Evolutionary conservation across 2,797 vertebrate genomes (phyloP).

Genomic region (Rhynchonycteris naso): DNA sequence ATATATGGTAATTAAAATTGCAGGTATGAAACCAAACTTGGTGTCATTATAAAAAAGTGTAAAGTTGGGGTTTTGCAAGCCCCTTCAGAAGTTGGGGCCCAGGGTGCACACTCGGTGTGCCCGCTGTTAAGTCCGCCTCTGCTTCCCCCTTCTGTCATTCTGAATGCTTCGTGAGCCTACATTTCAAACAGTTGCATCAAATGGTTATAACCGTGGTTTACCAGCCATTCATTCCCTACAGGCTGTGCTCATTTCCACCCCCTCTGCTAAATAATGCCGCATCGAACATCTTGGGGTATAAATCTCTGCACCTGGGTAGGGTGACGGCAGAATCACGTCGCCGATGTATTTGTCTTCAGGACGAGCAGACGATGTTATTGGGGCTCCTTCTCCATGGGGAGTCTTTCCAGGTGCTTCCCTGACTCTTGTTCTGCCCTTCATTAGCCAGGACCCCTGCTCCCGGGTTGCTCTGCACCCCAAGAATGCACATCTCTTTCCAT

Average conservation of each 20-base stretch:
- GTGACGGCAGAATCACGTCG: not conserved
- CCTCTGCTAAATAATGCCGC: not conserved
- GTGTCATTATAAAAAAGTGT: too few species aligned
- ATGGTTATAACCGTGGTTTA: not conserved
- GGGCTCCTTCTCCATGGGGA: not conserved
- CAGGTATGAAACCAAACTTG: too few species aligned
- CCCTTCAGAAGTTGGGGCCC: too few species aligned
- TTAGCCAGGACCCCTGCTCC: not conserved
- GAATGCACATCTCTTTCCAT: not conserved
- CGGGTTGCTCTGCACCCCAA: not conserved
- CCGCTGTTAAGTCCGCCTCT: too few species aligned
- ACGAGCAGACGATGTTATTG: not conserved
- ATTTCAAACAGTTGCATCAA: not conserved
- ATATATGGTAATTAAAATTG: too few species aligned
- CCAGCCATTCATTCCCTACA: not conserved
- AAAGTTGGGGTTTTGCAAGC: too few species aligned
- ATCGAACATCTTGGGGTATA: not conserved
- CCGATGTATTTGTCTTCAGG: not conserved
- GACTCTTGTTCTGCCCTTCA: not conserved
- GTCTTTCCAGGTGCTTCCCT: not conserved
- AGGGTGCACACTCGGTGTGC: too few species aligned
- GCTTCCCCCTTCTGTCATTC: not conserved
- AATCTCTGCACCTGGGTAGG: not conserved
- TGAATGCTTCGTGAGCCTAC: not conserved
- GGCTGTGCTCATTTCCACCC: not conserved